A percentile compares a stretch with the other conserved stretches of the same genome.
Conservation (phyloP, 2,113 vertebrate genomes). For the Acanthisitta chloris region DNA sequence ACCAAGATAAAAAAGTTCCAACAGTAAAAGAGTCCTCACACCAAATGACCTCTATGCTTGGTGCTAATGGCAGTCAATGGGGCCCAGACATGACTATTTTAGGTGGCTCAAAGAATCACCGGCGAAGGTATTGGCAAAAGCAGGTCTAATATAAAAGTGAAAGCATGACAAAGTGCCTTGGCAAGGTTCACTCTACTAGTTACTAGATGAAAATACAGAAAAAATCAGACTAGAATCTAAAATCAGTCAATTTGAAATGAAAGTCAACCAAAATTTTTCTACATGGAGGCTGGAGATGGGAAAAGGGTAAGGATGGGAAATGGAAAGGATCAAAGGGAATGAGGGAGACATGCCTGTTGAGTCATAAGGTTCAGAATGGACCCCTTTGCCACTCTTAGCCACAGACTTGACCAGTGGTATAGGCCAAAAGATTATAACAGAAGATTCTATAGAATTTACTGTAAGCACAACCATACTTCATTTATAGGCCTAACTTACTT, state of each 20-base stretch:
- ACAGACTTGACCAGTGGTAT: not conserved
- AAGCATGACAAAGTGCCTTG: not conserved
- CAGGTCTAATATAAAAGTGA: not conserved
- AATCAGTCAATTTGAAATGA: not conserved
- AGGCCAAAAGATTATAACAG: not conserved
- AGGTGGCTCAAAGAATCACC: not conserved
- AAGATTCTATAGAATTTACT: not conserved
- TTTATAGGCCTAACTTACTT: not conserved
- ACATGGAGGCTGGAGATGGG: not conserved
- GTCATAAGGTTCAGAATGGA: not conserved
- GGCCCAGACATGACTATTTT: not conserved
- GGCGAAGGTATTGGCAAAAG: not conserved
- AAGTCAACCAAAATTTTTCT: not conserved
- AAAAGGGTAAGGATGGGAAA: not conserved
- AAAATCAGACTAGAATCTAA: not conserved
- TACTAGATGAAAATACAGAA: not conserved
- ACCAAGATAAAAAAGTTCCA: not conserved
- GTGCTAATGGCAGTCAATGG: not conserved
- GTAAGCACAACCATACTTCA: not conserved
- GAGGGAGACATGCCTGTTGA: not conserved
- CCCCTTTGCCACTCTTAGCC: not conserved
- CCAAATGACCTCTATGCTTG: accelerated
- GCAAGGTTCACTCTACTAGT: not conserved
- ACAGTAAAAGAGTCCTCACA: not conserved
- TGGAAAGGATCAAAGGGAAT: not conserved